Conservation (phyloP, 1,140 invertebrate genomes). For the Ceratina calcarata region DNA sequence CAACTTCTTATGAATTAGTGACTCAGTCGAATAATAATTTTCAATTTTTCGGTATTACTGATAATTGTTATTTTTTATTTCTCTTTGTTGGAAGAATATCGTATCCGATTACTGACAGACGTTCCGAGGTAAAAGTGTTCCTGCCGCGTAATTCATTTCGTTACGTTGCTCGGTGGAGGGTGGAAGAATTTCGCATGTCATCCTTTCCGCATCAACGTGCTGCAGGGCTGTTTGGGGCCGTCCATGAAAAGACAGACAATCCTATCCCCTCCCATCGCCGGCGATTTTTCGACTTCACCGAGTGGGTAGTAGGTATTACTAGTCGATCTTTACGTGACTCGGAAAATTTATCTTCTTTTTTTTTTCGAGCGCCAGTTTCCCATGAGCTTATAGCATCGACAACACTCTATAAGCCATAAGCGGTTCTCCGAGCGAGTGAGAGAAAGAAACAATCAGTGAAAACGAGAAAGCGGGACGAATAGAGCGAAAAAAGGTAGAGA, state of each 20-base stretch:
- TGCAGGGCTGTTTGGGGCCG: background rate
- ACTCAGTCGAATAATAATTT: too few species aligned
- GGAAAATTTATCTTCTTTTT: slow-evolving; percentile 59
- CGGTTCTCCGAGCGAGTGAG: slow-evolving; percentile 6
- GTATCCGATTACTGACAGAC: slow-evolving; percentile 3
- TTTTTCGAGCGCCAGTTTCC: slow-evolving; percentile 31
- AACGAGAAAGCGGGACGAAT: slow-evolving; percentile 11
- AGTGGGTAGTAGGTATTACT: background rate
- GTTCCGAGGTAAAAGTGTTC: background rate
- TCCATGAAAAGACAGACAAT: background rate
- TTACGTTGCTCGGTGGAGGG: background rate
- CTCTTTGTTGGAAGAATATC: background rate
- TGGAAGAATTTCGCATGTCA: slow-evolving; percentile 35
- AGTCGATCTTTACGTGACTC: slow-evolving; percentile 11
- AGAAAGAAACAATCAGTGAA: slow-evolving; percentile 17
- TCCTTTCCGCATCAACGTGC: slow-evolving; percentile 27
- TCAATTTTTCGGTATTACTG: background rate
- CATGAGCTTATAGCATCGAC: slow-evolving; percentile 35
- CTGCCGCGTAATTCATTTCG: slow-evolving; percentile 24
- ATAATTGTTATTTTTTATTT: slow-evolving; percentile 4
- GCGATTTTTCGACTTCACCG: background rate
- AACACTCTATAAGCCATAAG: background rate
- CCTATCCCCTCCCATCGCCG: too few species aligned
- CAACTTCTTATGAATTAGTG: too few species aligned
- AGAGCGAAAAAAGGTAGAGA: slow-evolving; percentile 32